A percentile compares a stretch with the other conserved stretches of the same genome.
These are phyloP conservation scores for Drosophila tripunctata DNA, from an alignment of 2,888 invertebrate species.

Conservation along the genomic window DNA sequence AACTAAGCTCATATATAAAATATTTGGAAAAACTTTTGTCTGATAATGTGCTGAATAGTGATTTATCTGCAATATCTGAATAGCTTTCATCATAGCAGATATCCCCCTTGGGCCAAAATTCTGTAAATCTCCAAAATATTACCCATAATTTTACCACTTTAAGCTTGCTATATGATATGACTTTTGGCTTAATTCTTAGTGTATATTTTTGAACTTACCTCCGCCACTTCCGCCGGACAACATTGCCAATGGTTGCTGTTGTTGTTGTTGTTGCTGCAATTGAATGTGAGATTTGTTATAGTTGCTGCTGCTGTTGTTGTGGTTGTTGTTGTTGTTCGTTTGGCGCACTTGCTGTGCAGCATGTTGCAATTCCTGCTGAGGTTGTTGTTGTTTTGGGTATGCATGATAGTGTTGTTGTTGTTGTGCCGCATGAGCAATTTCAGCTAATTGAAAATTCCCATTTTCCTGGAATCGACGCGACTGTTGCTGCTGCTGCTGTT, in stretches of 20 bases:
- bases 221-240: conserved; percentile 57
- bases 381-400: conserved; percentile 30
- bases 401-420: conserved; percentile 23
- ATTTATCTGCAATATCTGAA: too few species aligned
- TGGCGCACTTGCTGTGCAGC: conserved; percentile 34
- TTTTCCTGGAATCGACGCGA: conserved; percentile 57
- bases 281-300: conserved; percentile 55
- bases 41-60: too few species aligned
- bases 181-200: too few species aligned
- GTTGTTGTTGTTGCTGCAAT: conserved; percentile 44
- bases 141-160: too few species aligned
- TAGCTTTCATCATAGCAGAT: too few species aligned
- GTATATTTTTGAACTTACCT: conserved; percentile 63
- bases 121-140: too few species aligned
- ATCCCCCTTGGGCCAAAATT: too few species aligned
- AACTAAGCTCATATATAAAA: too few species aligned
- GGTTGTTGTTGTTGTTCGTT: conserved; percentile 13
- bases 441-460: conserved; percentile 42
- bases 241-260: conserved; percentile 52
- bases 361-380: conserved; percentile 28
- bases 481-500: conserved; percentile 36
- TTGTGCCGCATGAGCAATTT: conserved; percentile 29
- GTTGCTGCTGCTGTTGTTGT: conserved; percentile 44
- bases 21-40: too few species aligned
- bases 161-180: too few species aligned